Evolutionary conservation across 2,888 invertebrate species (phyloP), one percentile per base, ranked within the genome.

Genomic region (Eupithecia tripunctaria): DNA sequence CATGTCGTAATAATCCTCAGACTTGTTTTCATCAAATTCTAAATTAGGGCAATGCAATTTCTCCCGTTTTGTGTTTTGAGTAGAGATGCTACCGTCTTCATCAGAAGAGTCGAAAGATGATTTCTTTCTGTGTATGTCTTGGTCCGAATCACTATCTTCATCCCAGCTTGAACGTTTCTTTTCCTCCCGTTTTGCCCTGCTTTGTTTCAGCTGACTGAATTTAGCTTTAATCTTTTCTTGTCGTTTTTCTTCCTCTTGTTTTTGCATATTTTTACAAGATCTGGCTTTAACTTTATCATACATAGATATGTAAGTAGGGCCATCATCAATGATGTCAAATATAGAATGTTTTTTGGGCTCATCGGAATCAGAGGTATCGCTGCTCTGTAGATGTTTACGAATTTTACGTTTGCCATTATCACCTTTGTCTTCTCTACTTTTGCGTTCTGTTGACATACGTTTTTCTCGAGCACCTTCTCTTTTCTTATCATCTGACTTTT

Each of bases 281-380:
- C 98, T 96, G 4, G 98, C 98, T 90, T 98, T 98, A 0, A 98
- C 98, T 92, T 99, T 99, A 88, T 99, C 99, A 88, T 99, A 99
- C 99, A 99, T 99, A 14, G 99, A 99, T 75, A 98, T 98, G 86
- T 98, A 98, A 14, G 97, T 96, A 1, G 98, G 98, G 74, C 97
- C 98, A 84, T 98, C 98, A 85, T 97, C 97, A 63, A 97, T 96
- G 73, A 98, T 98, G 86, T 98, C 98, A 89, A 98, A 98, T 84
- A 98, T 98, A 71, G 98, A 98, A 94, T 98, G 98, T 88, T 98
- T 97, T 89, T 97, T 98, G 67, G 97, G 97, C 88, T 97, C 97
- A 85, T 97, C 97, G 10, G 97, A 97, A 88, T 97, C 97, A 2
- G 96, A 96, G 76, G 94, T 96, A 68, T 96, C 96, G 21, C 96